phyloP scores from a whole-genome alignment of 2,888 invertebrate genomes.

The Tinea semifulvella region DNA sequence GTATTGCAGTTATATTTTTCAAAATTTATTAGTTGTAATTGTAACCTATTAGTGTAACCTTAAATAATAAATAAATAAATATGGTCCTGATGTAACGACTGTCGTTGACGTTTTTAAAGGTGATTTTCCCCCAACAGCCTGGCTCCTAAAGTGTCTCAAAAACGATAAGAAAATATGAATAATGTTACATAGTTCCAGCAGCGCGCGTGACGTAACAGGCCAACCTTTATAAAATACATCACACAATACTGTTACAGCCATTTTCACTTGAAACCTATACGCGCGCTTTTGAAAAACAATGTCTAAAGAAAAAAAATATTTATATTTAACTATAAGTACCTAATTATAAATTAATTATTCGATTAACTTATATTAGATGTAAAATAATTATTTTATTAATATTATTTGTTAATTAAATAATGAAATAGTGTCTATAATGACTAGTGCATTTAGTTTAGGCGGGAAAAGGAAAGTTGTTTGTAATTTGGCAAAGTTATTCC shows the following conservation, averaged over 20 bases:
- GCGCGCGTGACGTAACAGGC: constrained; percentile 54
- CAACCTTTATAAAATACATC: constrained; percentile 50
- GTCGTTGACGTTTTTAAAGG: constrained; percentile 21
- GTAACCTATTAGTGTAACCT: too few species aligned
- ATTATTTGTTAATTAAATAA: too few species aligned
- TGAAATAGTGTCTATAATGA: too few species aligned
- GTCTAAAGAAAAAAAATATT: neutral
- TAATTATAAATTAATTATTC: too few species aligned
- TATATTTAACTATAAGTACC: too few species aligned
- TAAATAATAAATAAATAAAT: neutral
- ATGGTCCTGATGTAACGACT: neutral
- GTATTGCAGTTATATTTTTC: too few species aligned
- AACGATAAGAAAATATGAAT: constrained; percentile 46
- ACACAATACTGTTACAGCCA: constrained; percentile 39
- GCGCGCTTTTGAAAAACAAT: neutral
- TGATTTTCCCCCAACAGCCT: constrained; percentile 27
- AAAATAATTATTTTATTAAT: too few species aligned
- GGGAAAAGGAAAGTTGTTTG: neutral
- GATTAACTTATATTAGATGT: too few species aligned
- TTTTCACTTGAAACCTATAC: constrained; percentile 29
- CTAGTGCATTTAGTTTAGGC: too few species aligned
- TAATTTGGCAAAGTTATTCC: neutral
- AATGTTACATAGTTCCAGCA: constrained; percentile 35
- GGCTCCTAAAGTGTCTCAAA: constrained; percentile 19
- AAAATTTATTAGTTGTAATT: too few species aligned